Evolutionary conservation across 2,888 invertebrate species (phyloP).

Genomic region (Lochmaea crataegi): DNA sequence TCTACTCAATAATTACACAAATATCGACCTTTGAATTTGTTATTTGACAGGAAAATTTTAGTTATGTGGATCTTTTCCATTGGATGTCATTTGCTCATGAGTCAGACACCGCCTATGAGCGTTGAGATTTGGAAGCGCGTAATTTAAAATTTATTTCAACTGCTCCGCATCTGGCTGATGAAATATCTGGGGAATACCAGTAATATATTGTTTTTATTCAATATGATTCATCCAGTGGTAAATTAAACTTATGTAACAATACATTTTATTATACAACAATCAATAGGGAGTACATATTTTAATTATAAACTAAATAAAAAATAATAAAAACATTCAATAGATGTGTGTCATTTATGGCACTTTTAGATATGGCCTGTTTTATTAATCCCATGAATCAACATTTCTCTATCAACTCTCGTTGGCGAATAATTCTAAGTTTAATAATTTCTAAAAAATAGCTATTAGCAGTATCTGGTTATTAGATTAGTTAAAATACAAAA

Average conservation of each 20-base stretch:
- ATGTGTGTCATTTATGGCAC: too few species aligned
- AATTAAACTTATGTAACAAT: neutral
- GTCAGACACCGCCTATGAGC: constrained; percentile 5
- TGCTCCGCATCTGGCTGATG: neutral
- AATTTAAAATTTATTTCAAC: constrained; percentile 4
- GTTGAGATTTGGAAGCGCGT: neutral
- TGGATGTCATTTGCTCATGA: constrained; percentile 10
- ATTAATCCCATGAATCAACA: too few species aligned
- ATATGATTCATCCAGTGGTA: neutral
- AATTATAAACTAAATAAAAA: too few species aligned
- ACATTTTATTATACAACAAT: neutral
- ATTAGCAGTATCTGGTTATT: too few species aligned
- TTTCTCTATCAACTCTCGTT: too few species aligned
- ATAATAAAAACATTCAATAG: too few species aligned
- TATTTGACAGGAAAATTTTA: constrained; percentile 5
- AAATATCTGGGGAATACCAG: constrained; percentile 1
- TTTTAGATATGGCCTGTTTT: too few species aligned
- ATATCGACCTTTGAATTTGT: constrained; percentile 6
- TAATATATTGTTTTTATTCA: neutral
- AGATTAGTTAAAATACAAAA: too few species aligned
- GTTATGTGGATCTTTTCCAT: constrained; percentile 32
- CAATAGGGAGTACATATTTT: too few species aligned
- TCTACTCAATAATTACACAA: neutral
- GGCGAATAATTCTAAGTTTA: too few species aligned
- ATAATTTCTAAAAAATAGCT: too few species aligned